Base-by-base conservation (phyloP, 2,888 invertebrate genomes). In the Celastrina argiolus region DNA sequence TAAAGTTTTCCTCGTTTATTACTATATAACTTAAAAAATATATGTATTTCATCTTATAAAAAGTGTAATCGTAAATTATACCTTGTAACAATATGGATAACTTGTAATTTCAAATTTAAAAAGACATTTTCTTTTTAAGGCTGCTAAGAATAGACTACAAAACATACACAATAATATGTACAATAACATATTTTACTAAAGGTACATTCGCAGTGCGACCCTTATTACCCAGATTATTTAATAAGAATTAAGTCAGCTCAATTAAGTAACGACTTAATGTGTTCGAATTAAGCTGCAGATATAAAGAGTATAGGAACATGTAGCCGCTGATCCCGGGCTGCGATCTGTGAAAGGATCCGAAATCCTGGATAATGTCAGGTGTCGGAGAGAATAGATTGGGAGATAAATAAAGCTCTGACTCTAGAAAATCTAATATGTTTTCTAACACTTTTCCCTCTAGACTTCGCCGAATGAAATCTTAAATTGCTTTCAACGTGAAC, bases 401-500 rank as follows among this genome's bases (percentile, higher is more conserved):
- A 51, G 51, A 51, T 51, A 51, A 51, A 51, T 22, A 51, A 51
- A 51, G 14, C 51, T 22, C 51, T 51, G 51, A 51, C 22, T 10
- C 51, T 51, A 51, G 51, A 51, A 51, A 51, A 51, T 51, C 51
- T 51, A 51, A 51, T 51, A 51, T 51, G 51, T 51, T 51, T 26
- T 51, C 51, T 26, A 51, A 22, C 51, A 26, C 51, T 51, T 51
- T 12, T 45, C 45, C 10, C 18, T 18, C 45, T 45, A 18, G n/a
- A 42, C 42, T 18, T 45, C 45, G 18, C 26, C 51, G 51, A 22
- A 51, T 26, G 2, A 31, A 31, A 58, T 58, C 31, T 58, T 16
- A 8, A 58, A 16, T 58, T 31, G 58, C 58, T 58, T 51, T 31
- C 28, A 31, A 58, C 31, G 31, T 58, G n/a, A 31, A 58, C 31